phyloP scores from a whole-genome alignment of 2,113 vertebrate genomes.

The Cyphomyrus plagiostoma region DNA sequence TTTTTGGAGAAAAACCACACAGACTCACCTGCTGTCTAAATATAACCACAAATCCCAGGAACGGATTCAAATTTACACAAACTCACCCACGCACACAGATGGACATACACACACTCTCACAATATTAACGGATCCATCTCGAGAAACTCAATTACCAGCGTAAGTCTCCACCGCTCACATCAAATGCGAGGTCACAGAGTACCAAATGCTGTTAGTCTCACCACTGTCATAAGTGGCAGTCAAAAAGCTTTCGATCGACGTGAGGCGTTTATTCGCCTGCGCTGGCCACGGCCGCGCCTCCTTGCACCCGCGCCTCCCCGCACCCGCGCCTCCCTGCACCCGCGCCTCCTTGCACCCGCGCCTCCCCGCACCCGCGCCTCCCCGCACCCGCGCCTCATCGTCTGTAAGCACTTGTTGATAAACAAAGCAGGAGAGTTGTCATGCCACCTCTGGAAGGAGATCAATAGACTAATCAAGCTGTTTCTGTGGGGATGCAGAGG shows the following conservation, averaged over 20 bases:
- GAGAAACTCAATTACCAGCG: neutral
- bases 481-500: neutral
- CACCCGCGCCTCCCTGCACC: too few species aligned
- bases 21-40: neutral
- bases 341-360: too few species aligned
- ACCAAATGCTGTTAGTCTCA: neutral
- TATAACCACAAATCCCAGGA: neutral
- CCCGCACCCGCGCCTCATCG: neutral
- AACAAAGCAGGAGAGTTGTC: neutral
- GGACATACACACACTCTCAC: neutral
- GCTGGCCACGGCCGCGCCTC: neutral
- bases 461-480: neutral
- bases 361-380: too few species aligned
- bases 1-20: neutral
- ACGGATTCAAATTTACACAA: constrained; percentile 35
- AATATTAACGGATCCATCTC: neutral
- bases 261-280: neutral
- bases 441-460: neutral
- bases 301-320: too few species aligned
- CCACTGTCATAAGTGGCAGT: neutral
- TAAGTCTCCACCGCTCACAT: neutral
- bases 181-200: neutral
- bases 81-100: neutral
- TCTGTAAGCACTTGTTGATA: neutral
- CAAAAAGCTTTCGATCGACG: neutral